phyloP scores from a whole-genome alignment of 2,797 vertebrate species.

The Molothrus aeneus region DNA sequence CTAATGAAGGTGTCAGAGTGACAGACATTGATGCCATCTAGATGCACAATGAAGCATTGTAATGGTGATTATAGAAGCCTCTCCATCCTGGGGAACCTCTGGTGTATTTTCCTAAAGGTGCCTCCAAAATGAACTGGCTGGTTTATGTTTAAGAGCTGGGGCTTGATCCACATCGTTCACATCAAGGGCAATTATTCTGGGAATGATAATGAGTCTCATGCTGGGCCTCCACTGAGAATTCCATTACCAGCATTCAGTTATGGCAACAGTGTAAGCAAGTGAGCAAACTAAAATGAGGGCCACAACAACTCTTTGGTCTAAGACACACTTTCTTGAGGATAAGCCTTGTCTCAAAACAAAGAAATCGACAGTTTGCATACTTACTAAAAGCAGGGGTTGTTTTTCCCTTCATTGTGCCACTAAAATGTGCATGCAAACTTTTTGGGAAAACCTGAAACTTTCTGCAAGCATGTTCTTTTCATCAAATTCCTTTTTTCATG shows the following conservation, averaged over 20 bases:
- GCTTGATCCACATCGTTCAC: neutral
- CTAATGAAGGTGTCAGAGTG: neutral
- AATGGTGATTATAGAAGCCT: neutral
- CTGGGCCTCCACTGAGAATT: slow-evolving; percentile 22
- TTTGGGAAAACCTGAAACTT: neutral
- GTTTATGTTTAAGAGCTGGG: neutral
- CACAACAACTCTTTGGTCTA: neutral
- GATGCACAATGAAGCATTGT: neutral
- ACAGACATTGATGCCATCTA: neutral
- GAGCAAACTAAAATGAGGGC: neutral
- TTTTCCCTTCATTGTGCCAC: neutral
- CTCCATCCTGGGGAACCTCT: neutral
- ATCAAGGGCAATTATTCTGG: slow-evolving; percentile 15
- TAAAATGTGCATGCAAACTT: neutral
- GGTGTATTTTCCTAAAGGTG: neutral
- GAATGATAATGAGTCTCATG: neutral
- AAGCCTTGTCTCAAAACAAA: neutral
- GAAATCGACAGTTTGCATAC: neutral
- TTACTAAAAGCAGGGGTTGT: neutral
- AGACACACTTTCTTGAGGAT: neutral
- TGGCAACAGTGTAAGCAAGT: neutral
- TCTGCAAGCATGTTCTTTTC: neutral
- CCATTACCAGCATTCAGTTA: neutral
- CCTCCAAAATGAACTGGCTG: neutral
- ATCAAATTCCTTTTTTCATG: neutral